Conservation (phyloP, 2,113 vertebrate genomes). For the Chaetura pelagica region DNA sequence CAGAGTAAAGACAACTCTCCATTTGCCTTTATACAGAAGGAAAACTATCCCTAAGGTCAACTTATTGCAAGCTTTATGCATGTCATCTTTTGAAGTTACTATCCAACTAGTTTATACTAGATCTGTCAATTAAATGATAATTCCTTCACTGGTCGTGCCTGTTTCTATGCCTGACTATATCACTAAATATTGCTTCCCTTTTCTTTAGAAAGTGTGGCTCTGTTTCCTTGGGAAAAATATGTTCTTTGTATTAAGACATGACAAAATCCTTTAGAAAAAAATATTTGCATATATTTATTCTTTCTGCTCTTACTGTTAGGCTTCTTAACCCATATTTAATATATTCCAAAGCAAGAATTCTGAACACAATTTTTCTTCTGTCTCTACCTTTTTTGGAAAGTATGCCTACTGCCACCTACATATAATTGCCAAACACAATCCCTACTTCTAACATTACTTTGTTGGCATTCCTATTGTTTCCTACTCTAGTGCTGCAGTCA, state of each 20-base stretch:
- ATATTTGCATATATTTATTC: not conserved
- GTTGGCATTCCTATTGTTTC: not conserved
- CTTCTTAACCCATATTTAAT: not conserved
- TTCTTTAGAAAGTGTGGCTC: not conserved
- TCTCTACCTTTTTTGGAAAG: not conserved
- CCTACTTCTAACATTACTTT: not conserved
- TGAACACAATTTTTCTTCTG: not conserved
- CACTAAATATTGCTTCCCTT: not conserved
- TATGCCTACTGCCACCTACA: not conserved
- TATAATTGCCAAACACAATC: not conserved
- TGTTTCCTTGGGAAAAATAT: not conserved
- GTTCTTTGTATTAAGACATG: not conserved
- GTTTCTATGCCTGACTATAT: not conserved
- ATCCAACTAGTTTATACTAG: not conserved
- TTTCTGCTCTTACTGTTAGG: not conserved
- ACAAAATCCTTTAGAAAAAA: not conserved
- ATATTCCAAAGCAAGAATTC: not conserved
- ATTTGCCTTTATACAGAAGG: not conserved
- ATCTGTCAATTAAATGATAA: not conserved
- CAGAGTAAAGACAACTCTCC: not conserved
- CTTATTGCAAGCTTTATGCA: not conserved
- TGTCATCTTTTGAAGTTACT: not conserved
- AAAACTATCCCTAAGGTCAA: not conserved
- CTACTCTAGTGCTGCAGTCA: not conserved
- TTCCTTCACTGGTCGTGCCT: not conserved